Percentiles rank a stretch among this genome's conserved stretches.
These are phyloP conservation scores for Riptortus pedestris DNA, from an alignment of 1,140 invertebrate genomes.

Conservation along the genomic window DNA sequence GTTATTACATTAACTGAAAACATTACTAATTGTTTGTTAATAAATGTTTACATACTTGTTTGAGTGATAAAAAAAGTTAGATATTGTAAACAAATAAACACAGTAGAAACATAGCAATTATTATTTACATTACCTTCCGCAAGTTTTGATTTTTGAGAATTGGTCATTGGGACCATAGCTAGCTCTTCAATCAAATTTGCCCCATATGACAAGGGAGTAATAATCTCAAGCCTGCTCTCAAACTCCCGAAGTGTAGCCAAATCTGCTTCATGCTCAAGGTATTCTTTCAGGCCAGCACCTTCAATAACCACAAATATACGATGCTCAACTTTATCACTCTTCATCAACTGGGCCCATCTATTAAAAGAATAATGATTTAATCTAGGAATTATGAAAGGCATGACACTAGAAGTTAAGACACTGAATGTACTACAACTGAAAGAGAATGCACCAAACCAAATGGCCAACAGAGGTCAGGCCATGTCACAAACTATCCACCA, in stretches of 20 bases:
- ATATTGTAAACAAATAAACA: too few relatives aligned
- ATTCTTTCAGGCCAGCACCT: constrained; percentile 63
- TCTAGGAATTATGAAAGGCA: neutral
- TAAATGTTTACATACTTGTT: too few relatives aligned
- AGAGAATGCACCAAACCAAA: neutral
- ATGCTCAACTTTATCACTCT: constrained; percentile 54
- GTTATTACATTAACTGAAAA: too few relatives aligned
- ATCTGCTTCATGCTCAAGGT: constrained; percentile 48
- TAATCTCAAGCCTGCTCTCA: constrained; percentile 54
- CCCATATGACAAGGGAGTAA: constrained; percentile 58
- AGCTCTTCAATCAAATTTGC: constrained; percentile 64
- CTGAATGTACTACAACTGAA: constrained; percentile 6
- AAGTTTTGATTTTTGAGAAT: constrained; percentile 50
- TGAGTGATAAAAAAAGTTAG: too few relatives aligned
- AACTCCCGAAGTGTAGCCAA: constrained; percentile 51
- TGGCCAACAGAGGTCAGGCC: neutral
- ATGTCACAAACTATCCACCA: neutral
- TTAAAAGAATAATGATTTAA: constrained; percentile 22
- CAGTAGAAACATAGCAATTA: too few relatives aligned
- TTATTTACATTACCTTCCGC: constrained; percentile 41
- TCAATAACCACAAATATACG: constrained; percentile 66
- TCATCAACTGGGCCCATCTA: constrained; percentile 72
- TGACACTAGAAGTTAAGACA: neutral
- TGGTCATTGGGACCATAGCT: constrained; percentile 59
- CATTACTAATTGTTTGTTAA: too few relatives aligned